A percentile compares a stretch with the other conserved stretches of the same genome.
phyloP scores from a whole-genome alignment of 2,113 vertebrate genomes.

The Miniopterus natalensis region DNA sequence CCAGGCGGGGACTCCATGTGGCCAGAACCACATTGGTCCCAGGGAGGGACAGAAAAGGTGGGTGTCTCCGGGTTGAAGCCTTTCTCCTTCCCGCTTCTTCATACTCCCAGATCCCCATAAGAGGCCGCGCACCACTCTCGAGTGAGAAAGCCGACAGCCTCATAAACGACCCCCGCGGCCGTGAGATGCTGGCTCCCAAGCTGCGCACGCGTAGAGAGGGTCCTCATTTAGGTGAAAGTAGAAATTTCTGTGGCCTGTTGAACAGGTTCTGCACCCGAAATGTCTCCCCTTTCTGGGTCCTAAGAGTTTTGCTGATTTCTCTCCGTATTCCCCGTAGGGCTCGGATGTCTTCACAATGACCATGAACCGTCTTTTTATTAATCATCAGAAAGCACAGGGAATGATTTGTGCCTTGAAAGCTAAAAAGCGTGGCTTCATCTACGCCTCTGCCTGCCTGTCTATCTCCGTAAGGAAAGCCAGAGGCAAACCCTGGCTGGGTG shows the following conservation, averaged over 20 bases:
- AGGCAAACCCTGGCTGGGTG: neutral
- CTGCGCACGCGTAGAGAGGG: no score
- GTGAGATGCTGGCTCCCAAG: no score
- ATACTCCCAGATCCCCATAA: no score
- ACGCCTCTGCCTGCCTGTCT: no score
- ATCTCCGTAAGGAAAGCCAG: fast-evolving
- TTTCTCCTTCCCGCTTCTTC: neutral
- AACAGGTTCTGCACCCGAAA: neutral
- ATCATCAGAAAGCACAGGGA: neutral
- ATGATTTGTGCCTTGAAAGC: neutral
- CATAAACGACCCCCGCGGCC: no score
- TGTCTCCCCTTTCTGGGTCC: neutral
- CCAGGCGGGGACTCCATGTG: fast-evolving
- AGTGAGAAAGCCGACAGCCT: no score
- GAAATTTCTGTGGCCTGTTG: neutral
- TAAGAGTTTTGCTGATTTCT: fast-evolving
- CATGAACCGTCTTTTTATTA: fast-evolving
- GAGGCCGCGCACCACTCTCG: fast-evolving
- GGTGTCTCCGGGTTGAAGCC: fast-evolving
- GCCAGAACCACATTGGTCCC: fast-evolving
- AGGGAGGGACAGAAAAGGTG: fast-evolving
- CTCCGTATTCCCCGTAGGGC: fast-evolving
- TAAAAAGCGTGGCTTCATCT: fast-evolving
- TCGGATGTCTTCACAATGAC: neutral
- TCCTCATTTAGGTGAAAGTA: neutral